These are phyloP conservation scores for Borostomias antarcticus DNA, from an alignment of 2,797 vertebrate species.

Conservation along the genomic window DNA sequence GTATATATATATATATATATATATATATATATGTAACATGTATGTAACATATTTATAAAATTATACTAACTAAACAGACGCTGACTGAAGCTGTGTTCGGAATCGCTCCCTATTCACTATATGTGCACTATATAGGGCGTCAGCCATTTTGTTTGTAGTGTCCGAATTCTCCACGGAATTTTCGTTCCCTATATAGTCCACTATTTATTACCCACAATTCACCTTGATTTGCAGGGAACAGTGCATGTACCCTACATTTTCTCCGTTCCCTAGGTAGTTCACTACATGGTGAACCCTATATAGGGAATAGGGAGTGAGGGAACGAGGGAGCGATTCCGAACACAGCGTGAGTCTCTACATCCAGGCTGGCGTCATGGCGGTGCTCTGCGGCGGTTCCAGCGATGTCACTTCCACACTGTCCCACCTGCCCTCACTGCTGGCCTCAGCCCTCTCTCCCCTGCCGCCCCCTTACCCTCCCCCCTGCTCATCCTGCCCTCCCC, in stretches of 20 bases:
- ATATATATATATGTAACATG: constrained; percentile 10
- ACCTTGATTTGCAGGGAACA: too few relatives aligned
- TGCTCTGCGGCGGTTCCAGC: neutral
- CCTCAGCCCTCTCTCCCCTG: neutral
- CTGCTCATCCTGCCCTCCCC: neutral
- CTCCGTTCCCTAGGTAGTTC: too few relatives aligned
- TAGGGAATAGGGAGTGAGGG: too few relatives aligned
- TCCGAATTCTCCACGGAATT: too few relatives aligned
- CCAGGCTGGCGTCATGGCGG: neutral
- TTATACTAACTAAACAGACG: neutral
- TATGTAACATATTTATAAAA: constrained; percentile 3
- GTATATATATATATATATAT: neutral
- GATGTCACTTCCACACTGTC: neutral
- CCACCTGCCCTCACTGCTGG: neutral
- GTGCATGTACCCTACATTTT: too few relatives aligned
- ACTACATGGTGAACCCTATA: too few relatives aligned
- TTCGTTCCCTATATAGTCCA: too few relatives aligned
- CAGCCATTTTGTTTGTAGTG: too few relatives aligned
- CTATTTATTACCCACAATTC: too few relatives aligned
- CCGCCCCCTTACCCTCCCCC: neutral
- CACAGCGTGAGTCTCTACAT: neutral
- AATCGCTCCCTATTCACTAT: too few relatives aligned
- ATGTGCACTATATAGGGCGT: too few relatives aligned
- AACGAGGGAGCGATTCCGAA: too few relatives aligned
- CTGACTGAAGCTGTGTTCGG: neutral